These are phyloP conservation scores for pig (Sus scrofa) DNA, from an alignment of 2,113 vertebrate species.

Conservation along the genomic window DNA sequence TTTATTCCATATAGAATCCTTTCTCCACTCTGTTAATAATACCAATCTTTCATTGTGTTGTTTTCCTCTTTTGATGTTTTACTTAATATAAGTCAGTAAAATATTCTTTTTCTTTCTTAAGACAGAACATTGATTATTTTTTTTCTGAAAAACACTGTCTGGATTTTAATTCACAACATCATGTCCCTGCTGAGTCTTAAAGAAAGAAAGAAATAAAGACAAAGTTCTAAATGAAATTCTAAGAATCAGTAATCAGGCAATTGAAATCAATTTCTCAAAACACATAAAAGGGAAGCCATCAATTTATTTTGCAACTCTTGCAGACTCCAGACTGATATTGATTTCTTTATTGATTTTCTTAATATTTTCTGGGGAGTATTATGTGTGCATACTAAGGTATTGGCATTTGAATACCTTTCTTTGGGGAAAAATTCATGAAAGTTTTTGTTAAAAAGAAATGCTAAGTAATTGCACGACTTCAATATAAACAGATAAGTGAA, in stretches of 20 bases:
- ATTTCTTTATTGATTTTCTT: conserved; percentile 67
- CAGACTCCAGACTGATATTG: conserved; percentile 14
- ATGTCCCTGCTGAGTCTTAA: background rate
- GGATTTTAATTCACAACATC: conserved; percentile 40
- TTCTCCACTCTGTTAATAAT: background rate
- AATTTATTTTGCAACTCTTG: conserved; percentile 19
- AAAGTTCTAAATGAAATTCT: conserved; percentile 31
- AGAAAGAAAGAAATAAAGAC: background rate
- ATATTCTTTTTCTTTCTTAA: background rate
- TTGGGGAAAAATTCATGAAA: background rate
- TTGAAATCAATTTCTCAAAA: conserved; percentile 56
- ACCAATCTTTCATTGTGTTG: background rate
- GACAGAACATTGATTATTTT: background rate
- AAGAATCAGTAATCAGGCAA: conserved; percentile 28
- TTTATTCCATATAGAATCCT: background rate
- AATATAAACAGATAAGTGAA: conserved; percentile 14
- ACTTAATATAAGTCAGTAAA: background rate
- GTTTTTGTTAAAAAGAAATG: conserved; percentile 15
- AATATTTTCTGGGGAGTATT: conserved; percentile 57
- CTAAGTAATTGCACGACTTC: conserved; percentile 39
- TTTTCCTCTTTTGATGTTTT: background rate
- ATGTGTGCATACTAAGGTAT: conserved; percentile 48
- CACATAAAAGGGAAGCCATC: conserved; percentile 38
- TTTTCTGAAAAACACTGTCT: background rate
- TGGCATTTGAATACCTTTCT: conserved; percentile 53